Base-by-base conservation (phyloP, 1,140 invertebrate species). In the Dinothrombium tinctorium region DNA sequence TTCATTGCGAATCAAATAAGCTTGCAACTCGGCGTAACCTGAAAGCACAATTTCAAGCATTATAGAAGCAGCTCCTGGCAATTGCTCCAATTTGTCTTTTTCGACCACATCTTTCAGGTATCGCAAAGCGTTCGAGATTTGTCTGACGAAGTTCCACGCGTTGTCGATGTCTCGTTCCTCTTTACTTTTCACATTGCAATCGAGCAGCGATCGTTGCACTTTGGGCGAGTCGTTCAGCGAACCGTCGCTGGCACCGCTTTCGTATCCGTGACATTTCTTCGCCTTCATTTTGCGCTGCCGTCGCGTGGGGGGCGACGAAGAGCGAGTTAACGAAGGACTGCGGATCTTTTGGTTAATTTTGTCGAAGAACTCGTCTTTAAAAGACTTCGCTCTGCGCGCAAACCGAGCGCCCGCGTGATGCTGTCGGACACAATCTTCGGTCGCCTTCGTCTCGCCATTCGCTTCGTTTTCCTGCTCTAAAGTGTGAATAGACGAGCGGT, bases 21-120 rank as follows among this genome's bases (percentile, higher is more conserved):
- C 73, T 52, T 64, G 73, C 45, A 69, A 63, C 39, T 67, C 57
- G 19, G 74, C 72, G 58, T 82, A 79, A 57, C 90, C 80, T 47
- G 75, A 76, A 52, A 80, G 76, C 45, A 89, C 76, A 14, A 74
- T 81, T 56, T 92, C 84, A 43, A 92, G 67, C 43, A 89, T 76
- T 50, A 87, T 75, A 12, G 80, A 86, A 39, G 80, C 81, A 56
- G 84, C 84, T 28, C 80, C 83, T 0, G 82, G 78, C 43, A 90
- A 61, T 69, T 87, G 81, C 63, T 87, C 81, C 45, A 84, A 63
- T 33, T 51, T 53, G 54, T 82, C 75, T 59, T 84, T 84, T 41
- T 74, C 73, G 37, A 90, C 80, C 22, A 84, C 81, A 65, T 86
- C 80, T 33, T 75, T 69, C 57, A 86, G 83, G 61, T 84, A 82